Base-by-base conservation (phyloP, 2,797 vertebrate genomes). In the Mico argentatus region DNA sequence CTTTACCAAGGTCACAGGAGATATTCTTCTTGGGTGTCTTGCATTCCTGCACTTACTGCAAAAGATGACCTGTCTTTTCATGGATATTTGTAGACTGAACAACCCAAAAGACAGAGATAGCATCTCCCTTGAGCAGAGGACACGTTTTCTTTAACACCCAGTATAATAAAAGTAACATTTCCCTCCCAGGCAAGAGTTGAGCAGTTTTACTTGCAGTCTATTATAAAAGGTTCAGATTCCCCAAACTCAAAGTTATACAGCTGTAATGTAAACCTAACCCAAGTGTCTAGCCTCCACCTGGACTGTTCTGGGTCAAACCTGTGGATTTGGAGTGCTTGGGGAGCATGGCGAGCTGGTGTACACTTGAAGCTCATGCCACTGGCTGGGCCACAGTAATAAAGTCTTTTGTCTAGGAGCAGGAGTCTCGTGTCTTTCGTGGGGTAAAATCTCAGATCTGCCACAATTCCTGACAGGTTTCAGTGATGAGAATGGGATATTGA, bases 21-120 rank as follows among this genome's bases (percentile, higher is more conserved):
- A 92, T 88, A 41, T 22, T 55, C 36, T 12, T 22, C 73, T 52
- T 2, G 13, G 2, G 17, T 22, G 39, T 36, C 48, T 33, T 52
- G 10, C 13, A 57, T 85, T 90, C 41, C 41, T 55, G 4, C 5
- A 26, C 39, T 26, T 73, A 26, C 27, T 81, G 2, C 46, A 64
- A 92, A 17, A 93, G 19, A 81, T n/a, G 84, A 52, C 22, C 44
- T 22, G 27, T 46, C 30, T 92, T 93, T 81, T 73, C 26, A 93
- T 13, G 89, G 64, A 48, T 93, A 22, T 89, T 75, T 83, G 7
- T 82, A 81, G 33, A 64, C 4, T 22, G 22, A 80, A 50, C 20
- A 76, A 39, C 8, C 70, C 83, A 24, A 33, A 91, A 73, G 39
- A 91, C 4, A 88, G 64, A 95, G 22, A 30, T 26, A 64, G 39